phyloP scores from a whole-genome alignment of 2,888 invertebrate species.

The Strigamia maritima region DNA sequence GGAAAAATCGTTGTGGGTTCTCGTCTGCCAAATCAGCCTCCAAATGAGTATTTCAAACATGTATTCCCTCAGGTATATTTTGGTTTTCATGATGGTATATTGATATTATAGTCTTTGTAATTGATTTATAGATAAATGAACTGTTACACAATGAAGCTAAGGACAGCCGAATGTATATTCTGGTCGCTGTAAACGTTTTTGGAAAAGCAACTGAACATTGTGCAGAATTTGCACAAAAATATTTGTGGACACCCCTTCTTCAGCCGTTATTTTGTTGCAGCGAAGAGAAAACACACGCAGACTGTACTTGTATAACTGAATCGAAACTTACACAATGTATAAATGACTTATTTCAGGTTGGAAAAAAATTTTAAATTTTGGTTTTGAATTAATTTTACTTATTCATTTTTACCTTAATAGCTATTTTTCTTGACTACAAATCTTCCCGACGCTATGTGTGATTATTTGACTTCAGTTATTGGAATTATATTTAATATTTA shows the following conservation, averaged over 20 bases:
- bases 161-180: background rate
- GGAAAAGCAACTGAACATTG: background rate
- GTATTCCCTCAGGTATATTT: background rate
- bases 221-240: background rate
- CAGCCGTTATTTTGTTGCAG: background rate
- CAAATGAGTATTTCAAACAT: background rate
- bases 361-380: background rate
- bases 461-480: background rate
- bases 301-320: background rate
- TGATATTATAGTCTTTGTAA: background rate
- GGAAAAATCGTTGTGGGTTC: conserved; percentile 63
- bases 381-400: background rate
- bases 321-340: background rate
- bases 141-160: background rate
- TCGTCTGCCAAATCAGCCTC: conserved; percentile 45
- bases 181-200: background rate
- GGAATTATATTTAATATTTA: background rate
- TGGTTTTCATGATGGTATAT: background rate
- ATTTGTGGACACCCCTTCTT: background rate
- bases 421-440: background rate
- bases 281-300: background rate
- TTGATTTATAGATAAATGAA: background rate
- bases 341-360: background rate
- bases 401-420: background rate
- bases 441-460: background rate